A percentile compares a stretch with the other conserved stretches of the same genome.
Evolutionary conservation across 2,113 vertebrate genomes (phyloP).

Genomic region (Oreotrochilus melanogaster): DNA sequence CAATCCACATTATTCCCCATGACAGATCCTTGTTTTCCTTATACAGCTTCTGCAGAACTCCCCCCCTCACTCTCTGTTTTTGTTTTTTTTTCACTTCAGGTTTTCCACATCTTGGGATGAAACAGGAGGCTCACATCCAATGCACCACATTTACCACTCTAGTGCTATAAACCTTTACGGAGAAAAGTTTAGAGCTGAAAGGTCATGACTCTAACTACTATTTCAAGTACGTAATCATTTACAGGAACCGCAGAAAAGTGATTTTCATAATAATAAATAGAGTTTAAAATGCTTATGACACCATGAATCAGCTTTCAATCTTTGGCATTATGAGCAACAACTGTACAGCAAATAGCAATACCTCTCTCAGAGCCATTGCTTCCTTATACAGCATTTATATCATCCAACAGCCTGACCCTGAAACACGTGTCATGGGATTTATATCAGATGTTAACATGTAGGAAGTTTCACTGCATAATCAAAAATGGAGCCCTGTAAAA

Average conservation of each 20-base stretch:
- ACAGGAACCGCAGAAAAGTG: background rate
- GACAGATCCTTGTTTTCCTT: background rate
- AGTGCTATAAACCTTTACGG: background rate
- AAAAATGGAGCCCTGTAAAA: constrained; percentile 41
- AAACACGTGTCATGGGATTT: constrained; percentile 16
- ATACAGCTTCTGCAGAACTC: background rate
- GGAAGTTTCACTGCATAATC: constrained; percentile 27
- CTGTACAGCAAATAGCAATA: background rate
- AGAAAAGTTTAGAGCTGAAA: background rate
- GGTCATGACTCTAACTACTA: background rate
- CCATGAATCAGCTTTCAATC: constrained; percentile 1
- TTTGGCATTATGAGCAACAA: background rate
- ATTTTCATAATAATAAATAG: constrained; percentile 15
- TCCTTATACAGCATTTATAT: constrained; percentile 22
- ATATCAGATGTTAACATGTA: constrained; percentile 40
- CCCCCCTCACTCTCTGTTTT: fast-evolving
- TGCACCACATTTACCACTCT: background rate
- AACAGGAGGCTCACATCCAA: background rate
- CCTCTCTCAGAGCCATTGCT: constrained; percentile 8
- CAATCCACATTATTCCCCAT: background rate
- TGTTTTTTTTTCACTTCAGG: background rate
- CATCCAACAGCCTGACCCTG: constrained; percentile 31
- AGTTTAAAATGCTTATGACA: background rate
- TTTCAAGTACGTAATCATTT: background rate
- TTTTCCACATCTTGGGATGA: background rate